These are phyloP conservation scores for Apocheima hispidaria DNA, from an alignment of 2,888 invertebrate genomes.

Conservation along the genomic window DNA sequence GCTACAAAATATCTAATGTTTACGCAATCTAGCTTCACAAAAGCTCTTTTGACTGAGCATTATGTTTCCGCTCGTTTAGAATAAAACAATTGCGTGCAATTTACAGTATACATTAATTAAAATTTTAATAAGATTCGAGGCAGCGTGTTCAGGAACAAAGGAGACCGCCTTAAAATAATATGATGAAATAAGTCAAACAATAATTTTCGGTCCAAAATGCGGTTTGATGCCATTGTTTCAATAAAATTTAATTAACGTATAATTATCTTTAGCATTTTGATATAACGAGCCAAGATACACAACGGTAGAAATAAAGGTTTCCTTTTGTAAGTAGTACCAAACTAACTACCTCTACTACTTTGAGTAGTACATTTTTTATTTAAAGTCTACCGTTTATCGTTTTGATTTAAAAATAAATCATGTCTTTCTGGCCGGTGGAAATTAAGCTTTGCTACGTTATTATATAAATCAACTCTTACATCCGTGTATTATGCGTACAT, in stretches of 20 bases:
- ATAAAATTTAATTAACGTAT: conserved; percentile 63
- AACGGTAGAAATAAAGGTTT: conserved; percentile 8
- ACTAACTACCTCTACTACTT: too few relatives aligned
- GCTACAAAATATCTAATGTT: conserved; percentile 26
- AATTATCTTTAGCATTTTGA: conserved; percentile 57
- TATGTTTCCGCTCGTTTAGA: conserved; percentile 42
- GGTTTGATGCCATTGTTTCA: conserved; percentile 62
- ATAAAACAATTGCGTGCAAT: conserved; percentile 59
- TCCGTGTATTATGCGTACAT: too few relatives aligned
- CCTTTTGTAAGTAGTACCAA: too few relatives aligned
- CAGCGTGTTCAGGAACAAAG: conserved; percentile 65
- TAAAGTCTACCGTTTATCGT: too few relatives aligned
- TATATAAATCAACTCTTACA: too few relatives aligned
- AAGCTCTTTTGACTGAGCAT: conserved; percentile 24
- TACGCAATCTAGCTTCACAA: conserved; percentile 21
- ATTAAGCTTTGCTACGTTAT: too few relatives aligned
- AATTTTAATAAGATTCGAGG: conserved; percentile 67
- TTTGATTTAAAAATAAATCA: too few relatives aligned
- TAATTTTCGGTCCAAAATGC: conserved; percentile 60
- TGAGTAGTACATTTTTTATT: too few relatives aligned
- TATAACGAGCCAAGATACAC: conserved; percentile 27
- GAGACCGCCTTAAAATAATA: conserved; percentile 57
- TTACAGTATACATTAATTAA: conserved; percentile 69
- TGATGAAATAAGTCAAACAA: conserved; percentile 68
- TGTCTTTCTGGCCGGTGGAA: too few relatives aligned